Evolutionary conservation across 2,113 vertebrate species (phyloP).

Genomic region (Panthera tigris): DNA sequence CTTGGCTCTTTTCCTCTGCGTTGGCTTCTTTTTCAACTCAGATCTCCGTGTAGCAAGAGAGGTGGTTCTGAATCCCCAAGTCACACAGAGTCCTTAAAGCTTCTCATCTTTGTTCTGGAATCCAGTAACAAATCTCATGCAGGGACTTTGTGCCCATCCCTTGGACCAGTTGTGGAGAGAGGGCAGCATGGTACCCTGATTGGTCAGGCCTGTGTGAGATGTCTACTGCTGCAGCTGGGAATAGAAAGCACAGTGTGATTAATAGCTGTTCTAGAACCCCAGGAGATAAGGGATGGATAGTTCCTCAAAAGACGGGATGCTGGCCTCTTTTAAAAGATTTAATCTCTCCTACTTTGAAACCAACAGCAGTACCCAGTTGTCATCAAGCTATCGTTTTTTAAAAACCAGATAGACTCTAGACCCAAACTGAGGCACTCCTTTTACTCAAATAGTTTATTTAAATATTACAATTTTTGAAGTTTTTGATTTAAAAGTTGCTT

Average conservation of each 20-base stretch:
- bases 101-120: background rate
- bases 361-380: background rate
- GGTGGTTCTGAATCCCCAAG: background rate
- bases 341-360: conserved; percentile 44
- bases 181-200: background rate
- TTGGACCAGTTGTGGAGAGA: background rate
- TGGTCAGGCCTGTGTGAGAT: background rate
- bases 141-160: background rate
- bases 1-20: background rate
- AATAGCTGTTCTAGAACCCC: background rate
- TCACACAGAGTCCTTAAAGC: background rate
- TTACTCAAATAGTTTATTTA: conserved; percentile 31
- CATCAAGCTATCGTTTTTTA: conserved; percentile 33
- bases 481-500: conserved; percentile 35
- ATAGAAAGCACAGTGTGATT: background rate
- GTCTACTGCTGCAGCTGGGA: background rate
- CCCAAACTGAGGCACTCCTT: background rate
- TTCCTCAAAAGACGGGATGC: background rate
- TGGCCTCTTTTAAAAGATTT: conserved; percentile 20
- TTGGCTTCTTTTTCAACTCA: background rate
- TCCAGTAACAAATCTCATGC: background rate
- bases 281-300: background rate
- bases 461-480: conserved; percentile 12
- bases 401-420: background rate
- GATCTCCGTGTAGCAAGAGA: background rate